Conservation (phyloP, 2,888 invertebrate genomes). For the Ichneumoninae sp. region DNA sequence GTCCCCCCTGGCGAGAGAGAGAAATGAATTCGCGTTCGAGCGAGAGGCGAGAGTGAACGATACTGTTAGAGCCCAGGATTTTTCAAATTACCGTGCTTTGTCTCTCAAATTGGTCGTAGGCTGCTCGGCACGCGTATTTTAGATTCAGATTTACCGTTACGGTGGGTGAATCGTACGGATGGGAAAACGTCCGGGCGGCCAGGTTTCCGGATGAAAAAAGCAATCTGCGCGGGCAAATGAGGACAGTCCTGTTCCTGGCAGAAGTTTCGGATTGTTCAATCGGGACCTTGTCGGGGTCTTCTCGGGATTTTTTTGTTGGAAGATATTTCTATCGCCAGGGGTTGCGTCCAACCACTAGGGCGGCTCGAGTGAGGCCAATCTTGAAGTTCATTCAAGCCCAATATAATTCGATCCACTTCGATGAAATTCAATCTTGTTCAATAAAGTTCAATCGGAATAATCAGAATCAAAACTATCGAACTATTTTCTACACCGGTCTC, state of each 20-base stretch:
- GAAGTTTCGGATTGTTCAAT: background rate
- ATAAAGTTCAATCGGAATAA: background rate
- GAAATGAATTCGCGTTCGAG: background rate
- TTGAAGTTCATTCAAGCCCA: too few species aligned
- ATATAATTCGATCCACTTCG: too few species aligned
- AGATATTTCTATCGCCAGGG: background rate
- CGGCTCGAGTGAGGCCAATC: too few species aligned
- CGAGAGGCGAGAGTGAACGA: background rate
- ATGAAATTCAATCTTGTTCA: background rate
- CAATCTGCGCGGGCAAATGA: background rate
- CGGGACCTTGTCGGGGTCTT: background rate
- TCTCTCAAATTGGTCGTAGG: background rate
- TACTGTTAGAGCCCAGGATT: background rate
- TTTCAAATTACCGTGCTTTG: background rate
- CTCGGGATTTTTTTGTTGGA: background rate
- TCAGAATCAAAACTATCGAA: background rate
- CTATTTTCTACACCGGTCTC: background rate
- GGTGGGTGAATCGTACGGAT: background rate
- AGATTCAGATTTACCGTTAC: background rate
- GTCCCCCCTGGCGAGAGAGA: background rate
- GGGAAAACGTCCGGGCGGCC: background rate
- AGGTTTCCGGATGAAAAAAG: background rate
- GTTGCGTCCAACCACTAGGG: background rate
- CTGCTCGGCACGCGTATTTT: background rate
- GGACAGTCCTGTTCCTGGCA: background rate